Evolutionary conservation across 2,888 invertebrate genomes (phyloP).

Genomic region (Melinopterus prodromus): DNA sequence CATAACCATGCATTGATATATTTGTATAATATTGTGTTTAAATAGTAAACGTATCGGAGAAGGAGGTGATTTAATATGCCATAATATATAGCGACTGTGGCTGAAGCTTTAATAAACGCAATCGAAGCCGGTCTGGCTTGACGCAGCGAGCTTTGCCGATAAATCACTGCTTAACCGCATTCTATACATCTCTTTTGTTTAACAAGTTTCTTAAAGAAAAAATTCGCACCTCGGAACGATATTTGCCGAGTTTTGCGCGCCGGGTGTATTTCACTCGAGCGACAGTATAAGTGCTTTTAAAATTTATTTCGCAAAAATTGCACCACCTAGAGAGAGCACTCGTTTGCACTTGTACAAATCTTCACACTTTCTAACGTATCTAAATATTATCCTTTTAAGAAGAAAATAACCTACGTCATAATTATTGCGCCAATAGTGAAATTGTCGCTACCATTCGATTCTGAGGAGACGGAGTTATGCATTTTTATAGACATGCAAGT

Average conservation of each 20-base stretch:
- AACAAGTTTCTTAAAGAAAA: slow-evolving; percentile 23
- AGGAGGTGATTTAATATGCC: not conserved
- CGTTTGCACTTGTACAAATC: not conserved
- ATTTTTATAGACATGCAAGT: too few relatives aligned
- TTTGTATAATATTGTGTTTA: not conserved
- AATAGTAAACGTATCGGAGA: not conserved
- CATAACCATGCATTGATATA: slow-evolving; percentile 4
- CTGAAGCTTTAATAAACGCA: not conserved
- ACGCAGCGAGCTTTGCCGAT: slow-evolving; percentile 15
- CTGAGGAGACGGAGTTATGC: too few relatives aligned
- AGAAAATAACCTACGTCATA: too few relatives aligned
- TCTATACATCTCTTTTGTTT: slow-evolving; percentile 24
- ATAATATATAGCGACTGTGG: not conserved
- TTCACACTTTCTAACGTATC: not conserved
- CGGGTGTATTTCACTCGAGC: not conserved
- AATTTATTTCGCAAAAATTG: not conserved
- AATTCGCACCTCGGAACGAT: slow-evolving; percentile 12
- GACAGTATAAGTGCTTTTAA: not conserved
- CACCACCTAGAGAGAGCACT: not conserved
- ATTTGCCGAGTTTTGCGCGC: slow-evolving; percentile 11
- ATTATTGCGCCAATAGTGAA: too few relatives aligned
- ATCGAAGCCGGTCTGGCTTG: not conserved
- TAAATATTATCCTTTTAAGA: not conserved
- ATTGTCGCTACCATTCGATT: too few relatives aligned
- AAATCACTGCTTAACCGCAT: slow-evolving; percentile 23